Evolutionary conservation across 2,113 vertebrate genomes (phyloP).

Genomic region (Naja naja): DNA sequence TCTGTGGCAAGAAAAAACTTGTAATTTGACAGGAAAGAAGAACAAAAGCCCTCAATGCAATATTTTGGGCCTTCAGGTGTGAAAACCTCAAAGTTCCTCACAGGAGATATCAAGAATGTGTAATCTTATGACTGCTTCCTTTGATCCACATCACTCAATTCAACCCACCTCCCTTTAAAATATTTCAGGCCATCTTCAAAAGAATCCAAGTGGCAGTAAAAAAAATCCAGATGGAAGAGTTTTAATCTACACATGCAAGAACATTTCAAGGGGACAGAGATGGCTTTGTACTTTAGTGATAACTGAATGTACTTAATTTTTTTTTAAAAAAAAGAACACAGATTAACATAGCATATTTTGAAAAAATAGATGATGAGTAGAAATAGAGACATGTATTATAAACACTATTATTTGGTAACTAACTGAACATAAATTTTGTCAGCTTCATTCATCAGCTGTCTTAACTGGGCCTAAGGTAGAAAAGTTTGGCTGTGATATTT

Average conservation of each 20-base stretch:
- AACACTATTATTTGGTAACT: background rate
- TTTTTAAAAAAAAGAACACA: background rate
- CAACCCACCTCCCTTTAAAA: background rate
- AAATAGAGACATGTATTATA: background rate
- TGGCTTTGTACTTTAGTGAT: background rate
- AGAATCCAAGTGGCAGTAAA: background rate
- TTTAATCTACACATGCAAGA: background rate
- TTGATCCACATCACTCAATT: background rate
- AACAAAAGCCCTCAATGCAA: slow-evolving; percentile 1
- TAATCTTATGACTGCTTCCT: background rate
- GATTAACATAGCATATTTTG: background rate
- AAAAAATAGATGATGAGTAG: background rate
- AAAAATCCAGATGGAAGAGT: background rate
- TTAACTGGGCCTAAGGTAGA: background rate
- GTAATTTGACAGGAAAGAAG: background rate
- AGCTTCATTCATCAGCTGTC: background rate
- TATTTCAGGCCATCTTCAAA: background rate
- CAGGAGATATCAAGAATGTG: background rate
- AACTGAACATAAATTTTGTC: background rate
- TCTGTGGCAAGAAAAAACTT: background rate
- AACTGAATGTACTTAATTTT: background rate
- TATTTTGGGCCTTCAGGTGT: background rate
- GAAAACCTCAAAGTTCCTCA: background rate
- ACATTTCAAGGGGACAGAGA: background rate
- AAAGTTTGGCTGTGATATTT: background rate